Evolutionary conservation across 2,888 invertebrate species (phyloP), one percentile per base, ranked within the genome.

Genomic region (Parnassius smintheus): DNA sequence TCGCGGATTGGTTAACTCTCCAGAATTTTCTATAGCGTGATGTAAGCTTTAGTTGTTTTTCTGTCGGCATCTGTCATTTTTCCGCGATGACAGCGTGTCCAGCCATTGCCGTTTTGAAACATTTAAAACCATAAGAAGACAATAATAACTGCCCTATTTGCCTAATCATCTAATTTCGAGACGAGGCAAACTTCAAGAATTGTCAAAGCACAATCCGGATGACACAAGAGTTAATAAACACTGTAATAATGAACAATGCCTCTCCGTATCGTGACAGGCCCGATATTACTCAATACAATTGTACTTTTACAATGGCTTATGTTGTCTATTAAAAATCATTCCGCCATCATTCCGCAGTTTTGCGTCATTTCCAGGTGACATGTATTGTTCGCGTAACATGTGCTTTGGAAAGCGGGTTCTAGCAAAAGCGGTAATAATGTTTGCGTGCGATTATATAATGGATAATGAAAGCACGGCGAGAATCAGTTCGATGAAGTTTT

Each of bases 261-360:
- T n/a, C 57, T 65, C 66, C 66, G 65, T 48, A 66, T 65, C 66
- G 61, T 50, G 65, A 61, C 61, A 48, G 53, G 18, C 48, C 48
- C 52, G 48, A 54, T 62, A 58, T 71, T 69, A 62, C 62, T 69
- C 64, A 72, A 72, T 53, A 22, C 70, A 64, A 69, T 73, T 71
- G 71, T 71, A 53, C 66, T 71, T 70, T 72, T 72, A 73, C 74
- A 75, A 75, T 74, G 68, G 68, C 66, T 66, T 53, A 58, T 62
- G 66, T 66, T 68, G 49, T 22, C 57, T 49, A 57, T 57, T 69
- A 65, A 62, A 66, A 65, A 67, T 65, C 65, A 66, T 71, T 70
- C 70, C 66, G 68, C 69, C 67, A 68, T 67, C 53, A 53, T 62
- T 54, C 25, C 57, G 57, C 42, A 42, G 66, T 64, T 67, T 68